Percentiles rank a stretch among this genome's conserved stretches.
Evolutionary conservation across 2,113 vertebrate species (phyloP).

Genomic region (Mionectes macconnelli): DNA sequence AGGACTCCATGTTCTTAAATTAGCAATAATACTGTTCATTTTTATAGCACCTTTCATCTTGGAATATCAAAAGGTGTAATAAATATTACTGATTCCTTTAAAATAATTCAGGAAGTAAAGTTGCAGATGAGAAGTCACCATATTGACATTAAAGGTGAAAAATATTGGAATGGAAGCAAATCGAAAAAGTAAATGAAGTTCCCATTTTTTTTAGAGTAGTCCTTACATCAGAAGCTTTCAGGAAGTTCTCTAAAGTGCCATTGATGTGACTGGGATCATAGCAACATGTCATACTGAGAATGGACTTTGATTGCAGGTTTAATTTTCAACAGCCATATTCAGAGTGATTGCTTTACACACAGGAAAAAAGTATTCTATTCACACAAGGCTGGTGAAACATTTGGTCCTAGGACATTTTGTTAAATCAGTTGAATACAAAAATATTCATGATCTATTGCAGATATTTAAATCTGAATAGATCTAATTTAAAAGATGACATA

Average conservation of each 20-base stretch:
- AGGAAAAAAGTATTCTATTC: neutral
- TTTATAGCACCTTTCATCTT: neutral
- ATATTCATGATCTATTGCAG: neutral
- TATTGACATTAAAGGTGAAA: neutral
- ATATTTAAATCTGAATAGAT: neutral
- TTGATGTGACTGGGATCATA: neutral
- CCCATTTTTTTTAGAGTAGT: neutral
- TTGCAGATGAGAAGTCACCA: neutral
- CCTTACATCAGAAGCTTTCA: neutral
- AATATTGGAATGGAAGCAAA: neutral
- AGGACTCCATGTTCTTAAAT: neutral
- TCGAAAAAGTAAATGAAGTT: neutral
- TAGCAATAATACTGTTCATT: neutral
- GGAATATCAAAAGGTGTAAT: neutral
- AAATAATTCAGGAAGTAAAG: neutral
- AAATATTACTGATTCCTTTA: neutral
- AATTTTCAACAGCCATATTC: neutral
- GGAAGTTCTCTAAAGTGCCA: neutral
- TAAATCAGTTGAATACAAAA: neutral
- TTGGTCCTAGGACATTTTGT: neutral
- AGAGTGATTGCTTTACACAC: neutral
- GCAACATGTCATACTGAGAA: neutral
- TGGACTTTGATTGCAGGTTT: neutral
- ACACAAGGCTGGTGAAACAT: neutral
- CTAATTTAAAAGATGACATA: neutral